Base-by-base conservation (phyloP, 2,888 invertebrate species). In the Cantharis rufa region DNA sequence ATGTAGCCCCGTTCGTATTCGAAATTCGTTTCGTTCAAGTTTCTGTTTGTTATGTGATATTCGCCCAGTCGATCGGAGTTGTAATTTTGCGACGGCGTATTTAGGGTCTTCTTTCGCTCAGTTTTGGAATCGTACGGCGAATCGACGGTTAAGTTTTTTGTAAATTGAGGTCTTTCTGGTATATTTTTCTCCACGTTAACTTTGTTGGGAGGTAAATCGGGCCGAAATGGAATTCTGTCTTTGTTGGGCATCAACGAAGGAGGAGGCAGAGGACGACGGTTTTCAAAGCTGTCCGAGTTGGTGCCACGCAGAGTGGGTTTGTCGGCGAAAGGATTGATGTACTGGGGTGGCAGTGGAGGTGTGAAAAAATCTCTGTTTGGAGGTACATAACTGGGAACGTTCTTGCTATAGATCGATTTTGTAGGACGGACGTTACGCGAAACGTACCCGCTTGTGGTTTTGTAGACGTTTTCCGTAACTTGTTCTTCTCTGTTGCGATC, bases 301-400 rank as follows among this genome's bases (percentile, higher is more conserved):
- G 92, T 92, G 15, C 88, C 87, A 84, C 96, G 91, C 77, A 96
- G 89, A 69, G 96, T 96, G 71, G 96, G 96, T 87, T 95, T 96
- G 86, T 96, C 95, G n/a, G 95, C 95, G 85, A 96, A 96, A 0
- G 96, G 95, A 89, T 95, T 95, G 79, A 93, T 91, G 86, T 94
- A 95, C 87, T 95, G 95, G 10, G 94, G 95, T 13, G 95, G 96
- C 80, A 96, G 87, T 1, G 96, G 96, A 0, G 96, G 96, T 87
- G 95, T 93, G 87, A 95, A 93, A 18, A 90, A 89, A 13, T 93
- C 91, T 76, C 95, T 89, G 32, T 94, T 94, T 18, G 96, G 95
- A 71, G 95, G 95, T 24, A 95, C 94, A 88, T 96, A 96, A 61
- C 94, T 94, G 62, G 95, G 95, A 81, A 94, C 91, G 82, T 94